A percentile compares a stretch with the other conserved stretches of the same genome.
Evolutionary conservation across 2,888 invertebrate genomes (phyloP).

Genomic region (Protophormia terraenovae): DNA sequence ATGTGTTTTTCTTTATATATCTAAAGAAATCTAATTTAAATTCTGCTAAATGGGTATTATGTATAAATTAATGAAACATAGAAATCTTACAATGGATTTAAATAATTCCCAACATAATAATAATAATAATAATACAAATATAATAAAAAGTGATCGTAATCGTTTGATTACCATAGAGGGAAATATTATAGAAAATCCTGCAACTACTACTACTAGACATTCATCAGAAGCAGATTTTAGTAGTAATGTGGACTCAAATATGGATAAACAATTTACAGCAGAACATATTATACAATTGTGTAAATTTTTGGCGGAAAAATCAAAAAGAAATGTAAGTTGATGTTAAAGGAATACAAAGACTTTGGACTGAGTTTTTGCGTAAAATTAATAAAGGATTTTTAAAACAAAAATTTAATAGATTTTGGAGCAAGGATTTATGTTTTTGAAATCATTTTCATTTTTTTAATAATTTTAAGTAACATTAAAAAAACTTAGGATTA

Average conservation of each 20-base stretch:
- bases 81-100: slow-evolving; percentile 72
- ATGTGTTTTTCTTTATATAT: background rate
- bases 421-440: no score
- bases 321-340: slow-evolving; percentile 74
- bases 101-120: background rate
- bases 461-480: no score
- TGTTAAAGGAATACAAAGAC: no score
- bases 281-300: slow-evolving; percentile 76
- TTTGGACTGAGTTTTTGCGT: no score
- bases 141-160: slow-evolving; percentile 55
- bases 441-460: no score
- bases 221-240: background rate
- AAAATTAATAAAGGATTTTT: no score
- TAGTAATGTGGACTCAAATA: slow-evolving; percentile 29
- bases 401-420: no score
- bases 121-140: background rate
- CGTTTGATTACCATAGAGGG: slow-evolving; percentile 52
- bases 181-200: slow-evolving; percentile 26
- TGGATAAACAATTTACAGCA: slow-evolving; percentile 73
- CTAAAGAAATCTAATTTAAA: no score
- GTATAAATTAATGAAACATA: slow-evolving; percentile 76
- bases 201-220: background rate
- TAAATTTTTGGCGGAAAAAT: slow-evolving; percentile 78
- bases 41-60: slow-evolving; percentile 75
- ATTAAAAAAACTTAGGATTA: no score